Conservation (phyloP, 2,888 invertebrate species). For the Thecophora atra region DNA sequence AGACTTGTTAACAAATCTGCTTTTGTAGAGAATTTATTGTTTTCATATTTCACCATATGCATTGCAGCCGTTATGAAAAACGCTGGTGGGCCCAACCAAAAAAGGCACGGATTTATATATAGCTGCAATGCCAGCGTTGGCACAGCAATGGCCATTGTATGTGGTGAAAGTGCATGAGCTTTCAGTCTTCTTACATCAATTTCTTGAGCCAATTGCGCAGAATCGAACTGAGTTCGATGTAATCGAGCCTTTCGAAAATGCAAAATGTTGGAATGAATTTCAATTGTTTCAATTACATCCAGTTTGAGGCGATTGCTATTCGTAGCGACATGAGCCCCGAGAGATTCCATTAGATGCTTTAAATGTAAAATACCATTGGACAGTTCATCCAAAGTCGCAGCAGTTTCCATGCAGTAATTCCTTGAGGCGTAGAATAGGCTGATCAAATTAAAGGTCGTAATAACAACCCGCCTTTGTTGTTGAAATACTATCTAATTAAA, state of each 20-base stretch:
- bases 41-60: conserved; percentile 48
- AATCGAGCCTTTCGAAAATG: conserved; percentile 54
- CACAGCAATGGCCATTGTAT: conserved; percentile 75
- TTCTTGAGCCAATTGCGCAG: conserved; percentile 57
- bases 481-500: conserved; percentile 69
- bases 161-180: conserved; percentile 73
- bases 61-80: conserved; percentile 68
- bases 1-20: conserved; percentile 44
- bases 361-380: conserved; percentile 53
- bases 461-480: conserved; percentile 76
- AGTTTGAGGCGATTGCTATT: conserved; percentile 64
- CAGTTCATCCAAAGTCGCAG: conserved; percentile 58
- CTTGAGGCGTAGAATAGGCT: conserved; percentile 66
- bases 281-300: conserved; percentile 70
- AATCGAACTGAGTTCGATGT: conserved; percentile 55
- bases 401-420: conserved; percentile 52
- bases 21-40: conserved; percentile 30
- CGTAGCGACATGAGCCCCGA: conserved; percentile 68
- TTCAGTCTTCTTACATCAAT: conserved; percentile 65
- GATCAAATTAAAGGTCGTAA: conserved; percentile 79
- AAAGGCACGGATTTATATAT: conserved; percentile 80
- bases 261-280: conserved; percentile 68
- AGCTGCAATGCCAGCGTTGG: conserved; percentile 78
- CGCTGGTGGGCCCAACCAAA: conserved; percentile 75
- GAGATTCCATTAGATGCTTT: conserved; percentile 58